Percentiles rank a stretch among this genome's conserved stretches.
These are phyloP conservation scores for Amazona guildingii DNA, from an alignment of 2,113 vertebrate genomes.

Conservation along the genomic window DNA sequence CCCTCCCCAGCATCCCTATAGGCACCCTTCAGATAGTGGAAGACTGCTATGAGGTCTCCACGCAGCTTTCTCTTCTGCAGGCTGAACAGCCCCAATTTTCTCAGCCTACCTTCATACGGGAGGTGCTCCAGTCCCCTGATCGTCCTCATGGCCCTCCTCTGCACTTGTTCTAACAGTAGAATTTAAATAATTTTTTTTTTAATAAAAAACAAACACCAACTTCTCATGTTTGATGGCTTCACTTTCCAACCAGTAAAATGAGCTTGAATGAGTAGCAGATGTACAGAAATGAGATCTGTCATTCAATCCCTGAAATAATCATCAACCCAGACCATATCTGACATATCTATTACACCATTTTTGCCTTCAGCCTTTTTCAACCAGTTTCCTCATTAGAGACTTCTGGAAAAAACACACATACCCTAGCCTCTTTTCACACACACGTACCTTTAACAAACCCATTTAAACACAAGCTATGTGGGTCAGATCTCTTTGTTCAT, in stretches of 20 bases:
- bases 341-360: accelerated
- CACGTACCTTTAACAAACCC: background rate
- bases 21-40: no score
- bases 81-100: no score
- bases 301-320: background rate
- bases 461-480: background rate
- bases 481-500: background rate
- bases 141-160: no score
- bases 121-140: no score
- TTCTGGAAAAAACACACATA: background rate
- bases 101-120: no score
- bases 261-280: background rate
- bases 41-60: no score
- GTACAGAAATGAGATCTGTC: background rate
- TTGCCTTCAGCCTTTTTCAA: background rate
- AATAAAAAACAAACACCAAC: background rate
- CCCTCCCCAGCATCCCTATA: no score
- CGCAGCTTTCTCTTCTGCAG: no score
- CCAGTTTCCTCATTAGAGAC: background rate
- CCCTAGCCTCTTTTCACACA: background rate
- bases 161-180: background rate
- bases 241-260: background rate
- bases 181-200: background rate
- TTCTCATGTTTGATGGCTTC: background rate
- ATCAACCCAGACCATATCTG: background rate